Percentiles rank a stretch among this genome's conserved stretches.
Conservation (phyloP, 2,797 vertebrate species). For the Mallotus villosus region DNA sequence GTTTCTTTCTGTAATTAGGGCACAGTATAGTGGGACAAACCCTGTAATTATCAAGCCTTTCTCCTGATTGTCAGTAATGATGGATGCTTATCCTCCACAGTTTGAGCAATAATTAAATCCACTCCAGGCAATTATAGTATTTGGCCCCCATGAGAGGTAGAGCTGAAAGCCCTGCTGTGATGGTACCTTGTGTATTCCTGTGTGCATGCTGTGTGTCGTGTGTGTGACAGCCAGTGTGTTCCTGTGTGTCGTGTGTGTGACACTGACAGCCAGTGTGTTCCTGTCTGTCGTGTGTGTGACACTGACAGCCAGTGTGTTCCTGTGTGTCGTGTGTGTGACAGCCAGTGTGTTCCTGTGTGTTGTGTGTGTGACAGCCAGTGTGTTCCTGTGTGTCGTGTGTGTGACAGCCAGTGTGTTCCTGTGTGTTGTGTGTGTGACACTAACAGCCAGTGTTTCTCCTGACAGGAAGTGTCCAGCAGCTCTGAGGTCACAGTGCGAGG, state of each 20-base stretch:
- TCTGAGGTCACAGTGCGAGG: conserved; percentile 71
- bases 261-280: conserved; percentile 36
- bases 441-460: conserved; percentile 42
- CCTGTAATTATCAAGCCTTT: conserved; percentile 41
- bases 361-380: conserved; percentile 38
- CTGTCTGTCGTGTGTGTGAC: conserved; percentile 35
- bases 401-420: conserved; percentile 43
- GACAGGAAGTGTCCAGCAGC: conserved; percentile 76
- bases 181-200: conserved; percentile 8
- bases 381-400: conserved; percentile 23
- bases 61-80: conserved; percentile 44
- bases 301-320: conserved; percentile 34
- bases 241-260: conserved; percentile 35
- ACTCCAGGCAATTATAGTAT: conserved; percentile 29
- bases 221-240: conserved; percentile 43
- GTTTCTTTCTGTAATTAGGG: conserved; percentile 51
- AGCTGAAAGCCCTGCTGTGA: not conserved
- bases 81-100: conserved; percentile 42
- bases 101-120: conserved; percentile 42
- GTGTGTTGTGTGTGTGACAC: conserved; percentile 38
- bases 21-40: conserved; percentile 46
- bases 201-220: conserved; percentile 13
- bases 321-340: conserved; percentile 37
- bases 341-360: conserved; percentile 30
- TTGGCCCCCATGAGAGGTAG: conserved; percentile 25